Base-by-base conservation (phyloP, 2,888 invertebrate genomes). In the Iphiclides podalirius region DNA sequence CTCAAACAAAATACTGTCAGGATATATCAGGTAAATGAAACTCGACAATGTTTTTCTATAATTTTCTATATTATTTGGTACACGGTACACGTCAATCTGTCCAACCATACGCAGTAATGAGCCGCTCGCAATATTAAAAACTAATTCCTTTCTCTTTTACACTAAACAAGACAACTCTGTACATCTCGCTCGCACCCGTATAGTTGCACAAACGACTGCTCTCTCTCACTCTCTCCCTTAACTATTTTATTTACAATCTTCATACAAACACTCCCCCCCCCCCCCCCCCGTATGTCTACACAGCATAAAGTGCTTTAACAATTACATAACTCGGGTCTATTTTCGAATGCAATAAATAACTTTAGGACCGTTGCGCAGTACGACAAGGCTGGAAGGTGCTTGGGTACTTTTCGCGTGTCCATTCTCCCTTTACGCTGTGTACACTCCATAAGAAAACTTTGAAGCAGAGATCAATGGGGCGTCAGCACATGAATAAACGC, bases 61-160 rank as follows among this genome's bases (percentile, higher is more conserved):
- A 76, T 79, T 70, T 70, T 72, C 77, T 81, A 78, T 82, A 82
- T 83, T 81, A 83, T 83, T 83, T 83, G 83, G 83, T 83, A 83
- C 79, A 83, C 72, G 66, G 71, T 71, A 72, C 59, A 50, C 43
- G 64, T 75, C 77, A 60, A 55, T 60, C 68, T 68, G 75, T 79
- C 79, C 82, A 83, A 81, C 80, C 75, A 80, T 78, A 79, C 72
- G 54, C 58, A 70, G 66, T 56, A 66, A 55, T 64, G 54, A 55
- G 56, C 57, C 41, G 28, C 13, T 13, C 17, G 13, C 39, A 38
- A 33, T 9, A 35, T 26, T 17, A 36, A 38, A 35, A 15, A 11
- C 34, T 39, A 40, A 11, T 26, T 11, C 23, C 14, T 23, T 11
- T 39, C 39, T n/a, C 15, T 35, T 26, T 38, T 16, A 36, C 39